Conservation (phyloP, 2,113 vertebrate species). For the Archilochus colubris region DNA sequence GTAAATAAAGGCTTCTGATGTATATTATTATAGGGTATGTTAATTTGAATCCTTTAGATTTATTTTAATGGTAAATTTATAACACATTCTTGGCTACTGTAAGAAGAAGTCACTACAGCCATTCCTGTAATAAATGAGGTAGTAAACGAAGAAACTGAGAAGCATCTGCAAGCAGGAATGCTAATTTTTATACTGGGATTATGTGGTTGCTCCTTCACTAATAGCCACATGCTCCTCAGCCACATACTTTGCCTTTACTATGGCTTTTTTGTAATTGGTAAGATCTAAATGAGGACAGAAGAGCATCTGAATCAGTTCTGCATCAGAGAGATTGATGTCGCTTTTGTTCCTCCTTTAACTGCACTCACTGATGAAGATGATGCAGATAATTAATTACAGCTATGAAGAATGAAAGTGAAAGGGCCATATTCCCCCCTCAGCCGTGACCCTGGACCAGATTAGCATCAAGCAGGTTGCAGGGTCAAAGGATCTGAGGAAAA, state of each 20-base stretch:
- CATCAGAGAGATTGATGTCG: conserved; percentile 2
- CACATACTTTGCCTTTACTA: not conserved
- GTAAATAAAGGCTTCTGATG: not conserved
- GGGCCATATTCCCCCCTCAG: not conserved
- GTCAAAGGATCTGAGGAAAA: conserved; percentile 27
- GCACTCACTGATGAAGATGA: conserved; percentile 8
- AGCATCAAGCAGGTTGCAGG: not conserved
- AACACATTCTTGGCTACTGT: not conserved
- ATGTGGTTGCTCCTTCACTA: not conserved
- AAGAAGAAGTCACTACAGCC: not conserved
- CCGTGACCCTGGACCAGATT: not conserved
- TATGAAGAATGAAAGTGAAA: conserved; percentile 36
- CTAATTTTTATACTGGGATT: not conserved
- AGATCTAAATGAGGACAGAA: not conserved
- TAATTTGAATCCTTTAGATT: not conserved
- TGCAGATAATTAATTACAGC: conserved; percentile 42
- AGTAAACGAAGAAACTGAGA: not conserved
- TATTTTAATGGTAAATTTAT: not conserved
- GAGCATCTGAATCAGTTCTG: conserved; percentile 4
- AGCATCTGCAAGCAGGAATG: not conserved
- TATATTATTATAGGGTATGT: not conserved
- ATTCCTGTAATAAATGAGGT: not conserved
- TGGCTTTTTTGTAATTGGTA: not conserved
- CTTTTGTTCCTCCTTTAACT: conserved; percentile 23
- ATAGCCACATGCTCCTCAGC: not conserved